Evolutionary conservation across 2,797 vertebrate genomes (phyloP), one percentile per base, ranked within the genome.

Genomic region (Hirundo rustica): DNA sequence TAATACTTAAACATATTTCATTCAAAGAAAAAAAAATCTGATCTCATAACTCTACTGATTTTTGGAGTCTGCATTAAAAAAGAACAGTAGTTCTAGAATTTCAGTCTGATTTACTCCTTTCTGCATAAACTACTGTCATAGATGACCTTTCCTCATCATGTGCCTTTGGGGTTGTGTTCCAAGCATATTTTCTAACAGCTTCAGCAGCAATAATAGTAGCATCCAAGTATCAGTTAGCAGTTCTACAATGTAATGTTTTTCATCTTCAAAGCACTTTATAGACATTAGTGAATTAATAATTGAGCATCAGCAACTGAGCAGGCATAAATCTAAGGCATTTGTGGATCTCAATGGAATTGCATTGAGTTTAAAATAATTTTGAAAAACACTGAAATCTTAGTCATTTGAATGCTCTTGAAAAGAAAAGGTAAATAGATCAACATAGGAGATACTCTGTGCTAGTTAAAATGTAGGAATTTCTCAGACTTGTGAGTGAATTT

Each of bases 261-360:
- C 57, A 89, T 95, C 94, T 96, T 96, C 88, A 95, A 95, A 97
- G 88, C 89, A 77, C 83, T 94, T 95, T 94, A 71, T 77, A 92
- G 89, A 90, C 83, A 92, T 96, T 95, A 95, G 77, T 79, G 80
- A 93, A 95, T 96, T 95, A 96, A 96, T 96, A 97, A 95, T 88
- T 94, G 67, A 96, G 74, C 89, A 95, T 74, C 83, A 71, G 71
- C 77, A 68, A 93, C 83, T 76, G 71, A 87, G 64, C 85, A 90
- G 55, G 60, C 83, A 95, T 95, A 93, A 95, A 95, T 90, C 64
- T 90, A 64, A 96, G 54, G 38, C 80, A 90, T 84, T 86, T 88
- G 42, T 9, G 5, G 55, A 95, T 95, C 92, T 94, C 44, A 0
- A 7, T 87, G 72, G 88, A 88, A 88, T 94, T 26, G 1, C 38